A percentile compares a stretch with the other conserved stretches of the same genome.
Conservation (phyloP, 2,888 invertebrate genomes). For the Cantharis nigra region DNA sequence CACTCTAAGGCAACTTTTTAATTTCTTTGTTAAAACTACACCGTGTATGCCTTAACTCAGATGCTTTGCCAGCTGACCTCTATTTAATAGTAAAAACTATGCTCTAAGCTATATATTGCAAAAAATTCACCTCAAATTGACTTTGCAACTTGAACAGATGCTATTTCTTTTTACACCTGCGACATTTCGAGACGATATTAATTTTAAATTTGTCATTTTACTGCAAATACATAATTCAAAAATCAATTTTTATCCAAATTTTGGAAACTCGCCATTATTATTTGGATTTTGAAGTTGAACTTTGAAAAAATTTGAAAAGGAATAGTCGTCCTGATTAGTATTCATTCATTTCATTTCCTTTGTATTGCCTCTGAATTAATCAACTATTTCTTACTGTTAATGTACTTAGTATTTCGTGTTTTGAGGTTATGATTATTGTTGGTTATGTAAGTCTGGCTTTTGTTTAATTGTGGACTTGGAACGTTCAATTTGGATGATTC, state of each 20-base stretch:
- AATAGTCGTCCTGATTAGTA: not conserved
- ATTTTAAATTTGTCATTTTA: not conserved
- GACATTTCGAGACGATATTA: constrained; percentile 5
- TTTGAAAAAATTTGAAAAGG: not conserved
- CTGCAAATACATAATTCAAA: not conserved
- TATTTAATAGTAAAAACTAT: constrained; percentile 11
- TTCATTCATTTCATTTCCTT: not conserved
- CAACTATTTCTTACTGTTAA: not conserved
- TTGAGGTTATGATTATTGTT: not conserved
- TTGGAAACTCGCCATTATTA: no score
- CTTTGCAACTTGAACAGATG: constrained; percentile 14
- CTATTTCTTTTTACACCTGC: constrained; percentile 15
- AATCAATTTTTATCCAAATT: not conserved
- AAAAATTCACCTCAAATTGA: constrained; percentile 15
- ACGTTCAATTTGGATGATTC: not conserved
- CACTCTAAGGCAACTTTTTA: constrained; percentile 1
- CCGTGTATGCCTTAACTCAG: not conserved
- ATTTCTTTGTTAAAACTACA: not conserved
- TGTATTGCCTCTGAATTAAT: not conserved
- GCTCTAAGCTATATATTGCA: constrained; percentile 6
- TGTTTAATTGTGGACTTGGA: not conserved
- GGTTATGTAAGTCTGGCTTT: not conserved
- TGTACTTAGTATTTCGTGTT: not conserved
- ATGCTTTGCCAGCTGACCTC: constrained; percentile 15
- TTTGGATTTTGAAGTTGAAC: no score